Evolutionary conservation across 2,888 invertebrate genomes (phyloP), one percentile per base, ranked within the genome.

Genomic region (Pandemis corylana): DNA sequence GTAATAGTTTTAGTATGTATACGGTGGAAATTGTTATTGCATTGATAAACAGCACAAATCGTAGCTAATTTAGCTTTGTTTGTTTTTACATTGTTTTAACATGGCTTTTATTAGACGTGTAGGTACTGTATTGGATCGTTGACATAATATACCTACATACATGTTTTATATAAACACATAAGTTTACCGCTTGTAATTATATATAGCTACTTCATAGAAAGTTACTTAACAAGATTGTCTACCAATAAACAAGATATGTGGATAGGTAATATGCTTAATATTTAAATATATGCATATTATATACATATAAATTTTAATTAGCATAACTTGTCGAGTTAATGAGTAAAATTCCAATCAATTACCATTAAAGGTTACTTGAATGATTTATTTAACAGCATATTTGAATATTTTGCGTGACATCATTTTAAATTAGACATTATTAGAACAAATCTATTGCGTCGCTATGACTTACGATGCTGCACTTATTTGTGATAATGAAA

Each of bases 331-430:
- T 51, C 10, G 28, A 7, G 13, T 66, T 51, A 36, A 56, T 44
- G 42, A 56, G 67, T 56, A 56, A 56, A 56, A 56, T 68, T 56
- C 12, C 20, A 68, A 68, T 44, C 42, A 68, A 56, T 44, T 20
- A 56, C 56, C 42, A 12, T 12, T 20, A 68, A 68, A 56, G 56
- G 42, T 56, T 68, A 56, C 56, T n/a, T 20, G 20, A 64, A 46
- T 64, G 64, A 64, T 46, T 49, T 64, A 13, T 46, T 20, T 64
- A 13, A 28, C 15, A 1, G 20, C 3, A 53, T 20, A 9, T 9
- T 9, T 53, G 15, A 59, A 59, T 59, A 59, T 28, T 28, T 20
- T 56, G 13, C 13, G 51, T 51, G 51, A 51, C 56, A 20, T 20
- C 20, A 20, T 56, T 56, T 56, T 20, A 36, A 36, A 36, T 3